Evolutionary conservation across 2,797 vertebrate species (phyloP).

Genomic region (Denticeps clupeoides): DNA sequence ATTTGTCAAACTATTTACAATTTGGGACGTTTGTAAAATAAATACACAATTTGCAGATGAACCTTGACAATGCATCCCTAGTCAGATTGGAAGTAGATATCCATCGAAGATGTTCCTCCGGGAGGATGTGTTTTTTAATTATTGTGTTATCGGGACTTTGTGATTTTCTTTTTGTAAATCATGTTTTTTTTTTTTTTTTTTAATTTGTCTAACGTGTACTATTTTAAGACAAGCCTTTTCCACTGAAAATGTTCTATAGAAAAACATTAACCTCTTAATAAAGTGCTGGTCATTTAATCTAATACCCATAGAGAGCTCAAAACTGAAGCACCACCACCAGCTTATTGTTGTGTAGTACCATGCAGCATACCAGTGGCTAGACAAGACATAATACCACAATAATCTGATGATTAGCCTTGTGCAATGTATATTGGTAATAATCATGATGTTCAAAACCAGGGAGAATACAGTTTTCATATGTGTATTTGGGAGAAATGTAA

Average conservation of each 20-base stretch:
- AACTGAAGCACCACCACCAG: slow-evolving; percentile 17
- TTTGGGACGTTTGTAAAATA: no score
- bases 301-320: slow-evolving; percentile 17
- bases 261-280: slow-evolving; percentile 8
- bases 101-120: slow-evolving; percentile 16
- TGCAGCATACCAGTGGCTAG: slow-evolving; percentile 35
- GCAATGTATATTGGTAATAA: slow-evolving; percentile 29
- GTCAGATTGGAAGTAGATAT: no score
- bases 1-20: no score
- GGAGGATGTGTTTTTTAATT: slow-evolving; percentile 25
- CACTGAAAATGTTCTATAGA: slow-evolving; percentile 7
- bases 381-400: slow-evolving; percentile 22
- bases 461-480: slow-evolving; percentile 20
- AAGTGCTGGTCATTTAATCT: slow-evolving; percentile 18
- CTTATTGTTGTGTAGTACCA: slow-evolving; percentile 22
- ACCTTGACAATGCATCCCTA: no score
- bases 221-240: slow-evolving; percentile 20
- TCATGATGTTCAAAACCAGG: slow-evolving; percentile 30
- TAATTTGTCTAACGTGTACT: slow-evolving; percentile 19
- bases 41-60: no score
- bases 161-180: slow-evolving; percentile 28
- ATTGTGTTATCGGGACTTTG: slow-evolving; percentile 27
- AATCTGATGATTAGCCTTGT: slow-evolving; percentile 24
- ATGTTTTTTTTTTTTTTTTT: slow-evolving; percentile 23
- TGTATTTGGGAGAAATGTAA: slow-evolving; percentile 17